A percentile compares a stretch with the other conserved stretches of the same genome.
phyloP scores from a whole-genome alignment of 2,797 vertebrate species.

The Rhinichthys osculus region DNA sequence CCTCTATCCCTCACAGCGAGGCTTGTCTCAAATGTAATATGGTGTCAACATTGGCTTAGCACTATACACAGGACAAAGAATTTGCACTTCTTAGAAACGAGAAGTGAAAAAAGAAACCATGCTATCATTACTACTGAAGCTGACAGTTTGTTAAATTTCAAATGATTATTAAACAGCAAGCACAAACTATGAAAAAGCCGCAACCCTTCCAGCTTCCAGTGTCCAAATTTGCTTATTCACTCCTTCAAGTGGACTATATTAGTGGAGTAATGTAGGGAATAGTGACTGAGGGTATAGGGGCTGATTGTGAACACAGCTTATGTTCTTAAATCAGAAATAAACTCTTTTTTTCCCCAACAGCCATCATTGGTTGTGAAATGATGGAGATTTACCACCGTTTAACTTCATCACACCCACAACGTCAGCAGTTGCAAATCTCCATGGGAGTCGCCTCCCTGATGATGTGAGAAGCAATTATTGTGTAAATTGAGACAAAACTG shows the following conservation, averaged over 20 bases:
- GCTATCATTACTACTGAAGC: no score
- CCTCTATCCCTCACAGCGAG: not conserved
- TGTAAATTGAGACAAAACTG: conserved; percentile 29
- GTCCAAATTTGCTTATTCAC: not conserved
- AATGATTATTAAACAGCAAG: not conserved
- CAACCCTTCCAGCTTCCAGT: not conserved
- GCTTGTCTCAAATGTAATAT: not conserved
- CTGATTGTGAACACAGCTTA: not conserved
- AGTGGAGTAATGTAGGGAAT: not conserved
- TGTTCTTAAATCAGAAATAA: conserved; percentile 1
- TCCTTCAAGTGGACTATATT: not conserved
- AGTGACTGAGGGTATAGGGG: not conserved
- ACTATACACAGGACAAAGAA: no score
- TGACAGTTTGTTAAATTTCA: no score
- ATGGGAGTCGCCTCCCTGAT: not conserved
- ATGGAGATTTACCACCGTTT: conserved; percentile 9
- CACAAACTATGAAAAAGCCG: not conserved
- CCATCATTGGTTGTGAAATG: not conserved
- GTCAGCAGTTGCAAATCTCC: conserved; percentile 5
- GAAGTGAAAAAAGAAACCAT: not conserved
- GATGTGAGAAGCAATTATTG: conserved; percentile 30
- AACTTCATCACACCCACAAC: conserved; percentile 22
- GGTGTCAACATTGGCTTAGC: not conserved
- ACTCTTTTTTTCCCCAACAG: no score
- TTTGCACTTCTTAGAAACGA: not conserved